Conservation (phyloP, 1,140 invertebrate species). For the Euura lappo region DNA sequence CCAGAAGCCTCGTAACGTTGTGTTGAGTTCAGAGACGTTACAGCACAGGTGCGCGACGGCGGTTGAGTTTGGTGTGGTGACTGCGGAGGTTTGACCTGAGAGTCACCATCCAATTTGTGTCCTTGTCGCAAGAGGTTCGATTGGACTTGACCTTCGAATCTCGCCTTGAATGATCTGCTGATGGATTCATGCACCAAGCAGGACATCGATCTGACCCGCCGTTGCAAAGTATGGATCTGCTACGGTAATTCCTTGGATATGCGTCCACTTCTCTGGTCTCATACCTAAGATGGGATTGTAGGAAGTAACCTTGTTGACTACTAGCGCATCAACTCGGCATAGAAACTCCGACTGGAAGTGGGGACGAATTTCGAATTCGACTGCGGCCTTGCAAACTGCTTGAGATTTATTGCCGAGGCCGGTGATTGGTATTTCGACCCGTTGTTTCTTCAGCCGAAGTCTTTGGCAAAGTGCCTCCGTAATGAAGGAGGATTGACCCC, state of each 20-base stretch:
- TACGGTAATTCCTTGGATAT: background rate
- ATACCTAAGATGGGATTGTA: background rate
- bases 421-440: too few relatives aligned
- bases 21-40: background rate
- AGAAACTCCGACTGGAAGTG: too few relatives aligned
- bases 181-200: constrained; percentile 15
- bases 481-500: too few relatives aligned
- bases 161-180: background rate
- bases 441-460: too few relatives aligned
- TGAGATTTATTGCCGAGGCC: too few relatives aligned
- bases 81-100: constrained; percentile 13
- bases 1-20: constrained; percentile 14
- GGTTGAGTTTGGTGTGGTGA: background rate
- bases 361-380: too few relatives aligned
- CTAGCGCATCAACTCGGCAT: background rate
- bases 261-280: background rate
- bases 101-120: constrained; percentile 21
- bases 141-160: constrained; percentile 1
- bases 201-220: background rate
- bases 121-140: constrained; percentile 8
- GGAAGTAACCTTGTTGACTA: background rate
- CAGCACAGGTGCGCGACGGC: background rate
- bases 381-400: too few relatives aligned
- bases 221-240: background rate
- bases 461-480: too few relatives aligned